These are phyloP conservation scores for Pluvianellus socialis DNA, from an alignment of 2,113 vertebrate genomes.

Conservation along the genomic window DNA sequence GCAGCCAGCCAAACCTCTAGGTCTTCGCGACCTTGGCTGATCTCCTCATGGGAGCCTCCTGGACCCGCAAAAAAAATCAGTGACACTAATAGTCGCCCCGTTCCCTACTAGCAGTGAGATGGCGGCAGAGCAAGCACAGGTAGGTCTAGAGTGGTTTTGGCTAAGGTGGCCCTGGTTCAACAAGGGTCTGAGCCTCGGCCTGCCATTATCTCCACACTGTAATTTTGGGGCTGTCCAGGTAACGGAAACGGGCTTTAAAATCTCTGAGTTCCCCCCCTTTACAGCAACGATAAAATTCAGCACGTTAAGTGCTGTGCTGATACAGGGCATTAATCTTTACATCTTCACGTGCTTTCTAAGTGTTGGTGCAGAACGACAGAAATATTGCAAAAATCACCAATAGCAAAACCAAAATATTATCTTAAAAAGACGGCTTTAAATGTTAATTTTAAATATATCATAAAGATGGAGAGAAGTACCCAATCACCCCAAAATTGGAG, in stretches of 20 bases:
- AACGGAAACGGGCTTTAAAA: neutral
- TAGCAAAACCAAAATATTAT: neutral
- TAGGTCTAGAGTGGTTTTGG: neutral
- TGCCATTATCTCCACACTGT: neutral
- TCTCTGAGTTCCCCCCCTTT: neutral
- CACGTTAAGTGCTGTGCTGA: neutral
- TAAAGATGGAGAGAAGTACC: neutral
- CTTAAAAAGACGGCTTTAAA: neutral
- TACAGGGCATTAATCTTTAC: neutral
- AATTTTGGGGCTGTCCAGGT: neutral
- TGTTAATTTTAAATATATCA: neutral
- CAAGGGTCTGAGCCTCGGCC: neutral
- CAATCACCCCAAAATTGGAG: neutral
- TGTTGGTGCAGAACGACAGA: neutral
- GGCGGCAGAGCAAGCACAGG: neutral
- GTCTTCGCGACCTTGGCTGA: neutral
- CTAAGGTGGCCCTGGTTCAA: neutral
- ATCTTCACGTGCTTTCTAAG: neutral
- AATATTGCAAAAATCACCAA: neutral
- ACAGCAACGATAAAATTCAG: neutral
- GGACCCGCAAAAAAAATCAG: neutral
- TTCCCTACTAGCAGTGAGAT: neutral
- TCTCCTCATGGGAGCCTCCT: neutral
- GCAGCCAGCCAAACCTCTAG: neutral
- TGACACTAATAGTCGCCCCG: neutral